Evolutionary conservation across 1,140 invertebrate species (phyloP).

Genomic region (Sinella curviseta): DNA sequence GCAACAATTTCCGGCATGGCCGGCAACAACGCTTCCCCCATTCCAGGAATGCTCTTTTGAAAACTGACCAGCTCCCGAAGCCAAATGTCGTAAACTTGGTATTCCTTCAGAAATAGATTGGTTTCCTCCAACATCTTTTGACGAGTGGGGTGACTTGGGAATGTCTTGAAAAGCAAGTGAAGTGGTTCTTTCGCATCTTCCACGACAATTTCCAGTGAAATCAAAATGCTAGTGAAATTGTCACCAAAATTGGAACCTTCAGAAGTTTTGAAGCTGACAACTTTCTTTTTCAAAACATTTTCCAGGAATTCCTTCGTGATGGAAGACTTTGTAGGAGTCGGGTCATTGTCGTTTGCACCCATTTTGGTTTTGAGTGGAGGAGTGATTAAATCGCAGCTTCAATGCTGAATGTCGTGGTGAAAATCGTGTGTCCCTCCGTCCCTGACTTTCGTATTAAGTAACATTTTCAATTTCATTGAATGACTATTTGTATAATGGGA

Average conservation of each 20-base stretch:
- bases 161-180: constrained; percentile 33
- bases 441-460: no score
- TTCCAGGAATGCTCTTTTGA: constrained; percentile 27
- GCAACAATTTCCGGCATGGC: constrained; percentile 17
- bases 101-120: constrained; percentile 38
- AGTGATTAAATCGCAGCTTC: no score
- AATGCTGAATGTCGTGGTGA: no score
- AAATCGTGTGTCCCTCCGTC: no score
- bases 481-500: no score
- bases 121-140: constrained; percentile 35
- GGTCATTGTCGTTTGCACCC: neutral
- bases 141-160: constrained; percentile 29
- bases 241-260: neutral
- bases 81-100: constrained; percentile 24
- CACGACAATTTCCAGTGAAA: neutral
- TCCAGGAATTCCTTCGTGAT: constrained; percentile 27
- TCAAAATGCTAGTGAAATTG: constrained; percentile 4
- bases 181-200: neutral
- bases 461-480: no score
- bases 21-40: neutral
- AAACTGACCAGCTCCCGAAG: constrained; percentile 24
- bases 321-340: neutral
- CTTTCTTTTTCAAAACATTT: neutral
- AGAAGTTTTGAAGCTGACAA: neutral
- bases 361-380: no score